These are phyloP conservation scores for Meloidogyne floridensis DNA, from an alignment of 1,140 invertebrate species.

Conservation along the genomic window DNA sequence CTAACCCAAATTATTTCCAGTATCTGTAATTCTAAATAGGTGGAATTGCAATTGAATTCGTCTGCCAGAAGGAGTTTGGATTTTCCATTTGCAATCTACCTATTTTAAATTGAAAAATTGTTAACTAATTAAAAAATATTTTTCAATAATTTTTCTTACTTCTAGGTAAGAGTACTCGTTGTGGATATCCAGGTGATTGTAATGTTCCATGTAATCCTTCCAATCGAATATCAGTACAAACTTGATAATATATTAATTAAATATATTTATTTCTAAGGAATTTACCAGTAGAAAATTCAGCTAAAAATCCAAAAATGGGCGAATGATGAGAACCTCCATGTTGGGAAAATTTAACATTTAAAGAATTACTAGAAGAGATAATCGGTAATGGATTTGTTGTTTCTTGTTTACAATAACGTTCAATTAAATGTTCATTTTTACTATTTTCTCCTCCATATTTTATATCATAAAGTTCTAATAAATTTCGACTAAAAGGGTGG, in stretches of 20 bases:
- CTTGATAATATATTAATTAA: constrained; percentile 32
- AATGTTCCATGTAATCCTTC: constrained; percentile 38
- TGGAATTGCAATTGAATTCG: constrained; percentile 54
- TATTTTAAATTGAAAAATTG: too few species aligned
- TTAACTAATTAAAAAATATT: too few species aligned
- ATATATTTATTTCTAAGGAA: too few species aligned
- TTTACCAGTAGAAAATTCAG: constrained; percentile 57
- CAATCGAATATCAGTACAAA: constrained; percentile 51
- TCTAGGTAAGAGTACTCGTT: constrained; percentile 26
- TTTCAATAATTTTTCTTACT: neutral
- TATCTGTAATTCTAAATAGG: constrained; percentile 50
- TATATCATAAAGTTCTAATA: constrained; percentile 53
- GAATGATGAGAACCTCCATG: constrained; percentile 54
- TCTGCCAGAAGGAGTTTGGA: constrained; percentile 52
- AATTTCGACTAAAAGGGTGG: neutral
- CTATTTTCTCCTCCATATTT: constrained; percentile 16
- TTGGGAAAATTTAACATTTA: constrained; percentile 57
- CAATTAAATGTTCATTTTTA: constrained; percentile 31
- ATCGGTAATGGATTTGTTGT: constrained; percentile 44
- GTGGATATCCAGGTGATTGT: constrained; percentile 59
- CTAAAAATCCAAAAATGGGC: constrained; percentile 59
- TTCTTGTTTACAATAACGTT: constrained; percentile 53
- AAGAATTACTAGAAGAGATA: constrained; percentile 48
- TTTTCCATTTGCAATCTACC: constrained; percentile 50
- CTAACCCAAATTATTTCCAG: neutral